A percentile compares a stretch with the other conserved stretches of the same genome.
These are phyloP conservation scores for Brenthis hecate DNA, from an alignment of 2,888 invertebrate genomes.

Conservation along the genomic window DNA sequence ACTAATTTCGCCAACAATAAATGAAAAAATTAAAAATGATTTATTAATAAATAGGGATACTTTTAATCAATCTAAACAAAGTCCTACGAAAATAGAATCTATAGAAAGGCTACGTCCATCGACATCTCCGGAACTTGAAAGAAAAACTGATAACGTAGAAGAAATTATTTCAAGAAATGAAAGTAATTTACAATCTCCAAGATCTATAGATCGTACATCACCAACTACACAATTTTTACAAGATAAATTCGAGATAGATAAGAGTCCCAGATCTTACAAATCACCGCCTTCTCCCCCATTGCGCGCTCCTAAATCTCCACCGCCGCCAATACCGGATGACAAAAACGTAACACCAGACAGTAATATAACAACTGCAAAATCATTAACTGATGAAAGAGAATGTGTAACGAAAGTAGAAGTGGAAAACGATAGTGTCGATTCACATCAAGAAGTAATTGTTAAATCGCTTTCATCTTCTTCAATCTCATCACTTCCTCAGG, in stretches of 20 bases:
- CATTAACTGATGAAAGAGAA: constrained; percentile 36
- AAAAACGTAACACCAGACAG: background rate
- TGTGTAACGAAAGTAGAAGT: constrained; percentile 23
- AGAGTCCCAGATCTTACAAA: constrained; percentile 38
- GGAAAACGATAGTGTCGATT: constrained; percentile 37
- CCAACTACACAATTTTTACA: constrained; percentile 40
- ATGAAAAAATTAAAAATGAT: too few species aligned
- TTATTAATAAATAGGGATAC: constrained; percentile 51
- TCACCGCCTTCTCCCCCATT: constrained; percentile 41
- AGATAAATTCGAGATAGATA: constrained; percentile 24
- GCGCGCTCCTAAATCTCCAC: constrained; percentile 61
- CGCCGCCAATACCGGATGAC: constrained; percentile 54
- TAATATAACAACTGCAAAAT: constrained; percentile 22
- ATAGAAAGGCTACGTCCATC: constrained; percentile 54
- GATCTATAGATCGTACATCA: constrained; percentile 56
- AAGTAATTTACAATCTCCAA: constrained; percentile 42
- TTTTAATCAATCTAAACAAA: constrained; percentile 55
- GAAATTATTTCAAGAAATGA: constrained; percentile 36
- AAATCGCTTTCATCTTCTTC: constrained; percentile 52
- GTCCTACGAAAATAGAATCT: constrained; percentile 46
- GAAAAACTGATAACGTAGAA: constrained; percentile 34
- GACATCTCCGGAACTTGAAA: constrained; percentile 55
- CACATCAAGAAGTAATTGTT: constrained; percentile 30
- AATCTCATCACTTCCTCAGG: constrained; percentile 49
- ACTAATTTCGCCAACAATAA: constrained; percentile 50